Evolutionary conservation across 2,888 invertebrate genomes (phyloP).

Genomic region (Erebia epiphron): DNA sequence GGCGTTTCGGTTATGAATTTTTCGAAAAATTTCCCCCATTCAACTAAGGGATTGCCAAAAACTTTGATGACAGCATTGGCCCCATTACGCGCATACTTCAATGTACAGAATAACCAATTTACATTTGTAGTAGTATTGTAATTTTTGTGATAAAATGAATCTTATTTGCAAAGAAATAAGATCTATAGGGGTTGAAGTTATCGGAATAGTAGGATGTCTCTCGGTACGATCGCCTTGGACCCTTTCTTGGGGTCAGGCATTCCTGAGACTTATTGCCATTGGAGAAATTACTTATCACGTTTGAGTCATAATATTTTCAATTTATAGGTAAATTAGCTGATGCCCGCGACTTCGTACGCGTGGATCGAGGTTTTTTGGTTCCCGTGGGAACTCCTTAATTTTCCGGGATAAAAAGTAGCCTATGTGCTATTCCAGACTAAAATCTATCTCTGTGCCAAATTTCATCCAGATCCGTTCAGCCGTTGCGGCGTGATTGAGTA

Average conservation of each 20-base stretch:
- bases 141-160: background rate
- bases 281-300: slow-evolving; percentile 8
- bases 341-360: too few species aligned
- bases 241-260: slow-evolving; percentile 19
- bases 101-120: slow-evolving; percentile 13
- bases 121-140: background rate
- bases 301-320: slow-evolving; percentile 1
- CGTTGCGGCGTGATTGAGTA: too few species aligned
- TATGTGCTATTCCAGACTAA: too few species aligned
- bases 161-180: background rate
- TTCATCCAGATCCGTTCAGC: too few species aligned
- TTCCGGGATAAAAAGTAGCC: too few species aligned
- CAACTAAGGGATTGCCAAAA: slow-evolving; percentile 12
- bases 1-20: slow-evolving; percentile 9
- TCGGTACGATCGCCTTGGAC: slow-evolving; percentile 12
- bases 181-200: background rate
- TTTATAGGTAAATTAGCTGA: too few species aligned
- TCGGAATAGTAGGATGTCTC: background rate
- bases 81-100: slow-evolving; percentile 19
- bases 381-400: too few species aligned
- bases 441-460: too few species aligned
- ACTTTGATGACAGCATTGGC: slow-evolving; percentile 14
- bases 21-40: slow-evolving; percentile 7
- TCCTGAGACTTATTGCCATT: slow-evolving; percentile 18
- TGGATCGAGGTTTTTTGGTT: too few species aligned